Percentiles rank a stretch among this genome's conserved stretches.
These are phyloP conservation scores for Zaprionus ornatus DNA, from an alignment of 1,140 invertebrate genomes.

Conservation along the genomic window DNA sequence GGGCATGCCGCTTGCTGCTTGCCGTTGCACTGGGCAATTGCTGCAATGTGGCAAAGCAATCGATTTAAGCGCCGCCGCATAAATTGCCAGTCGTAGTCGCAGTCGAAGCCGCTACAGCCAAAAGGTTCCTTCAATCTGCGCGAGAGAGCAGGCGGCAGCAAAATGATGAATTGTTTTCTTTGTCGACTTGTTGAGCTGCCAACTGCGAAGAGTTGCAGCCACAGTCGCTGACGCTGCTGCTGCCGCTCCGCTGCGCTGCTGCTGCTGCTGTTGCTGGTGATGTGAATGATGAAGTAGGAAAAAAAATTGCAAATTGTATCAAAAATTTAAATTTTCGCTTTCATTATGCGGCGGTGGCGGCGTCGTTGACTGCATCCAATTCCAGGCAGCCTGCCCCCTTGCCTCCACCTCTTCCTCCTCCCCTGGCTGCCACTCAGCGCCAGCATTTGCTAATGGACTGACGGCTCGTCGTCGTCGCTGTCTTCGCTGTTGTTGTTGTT, in stretches of 20 bases:
- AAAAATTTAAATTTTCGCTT: slow-evolving; percentile 81
- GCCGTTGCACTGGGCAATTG: slow-evolving; percentile 57
- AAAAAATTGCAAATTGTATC: slow-evolving; percentile 77
- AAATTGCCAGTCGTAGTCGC: slow-evolving; percentile 58
- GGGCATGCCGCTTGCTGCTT: slow-evolving; percentile 18
- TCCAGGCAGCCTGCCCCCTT: slow-evolving; percentile 13
- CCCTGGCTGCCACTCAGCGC: slow-evolving; percentile 41
- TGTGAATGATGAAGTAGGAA: slow-evolving; percentile 71
- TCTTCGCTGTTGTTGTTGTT: slow-evolving; percentile 7
- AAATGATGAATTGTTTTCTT: slow-evolving; percentile 81
- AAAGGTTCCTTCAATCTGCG: slow-evolving; percentile 72
- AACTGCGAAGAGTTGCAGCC: slow-evolving; percentile 36
- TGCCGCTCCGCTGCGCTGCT: slow-evolving; percentile 20
- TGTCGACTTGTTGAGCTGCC: slow-evolving; percentile 76
- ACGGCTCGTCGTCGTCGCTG: slow-evolving; percentile 29
- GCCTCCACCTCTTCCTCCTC: neutral
- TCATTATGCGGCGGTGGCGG: slow-evolving; percentile 68
- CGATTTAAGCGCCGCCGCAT: slow-evolving; percentile 78
- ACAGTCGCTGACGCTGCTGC: slow-evolving; percentile 31
- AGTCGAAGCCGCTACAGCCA: slow-evolving; percentile 32
- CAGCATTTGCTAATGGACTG: slow-evolving; percentile 73
- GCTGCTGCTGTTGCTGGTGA: slow-evolving; percentile 46
- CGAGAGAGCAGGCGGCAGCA: slow-evolving; percentile 25
- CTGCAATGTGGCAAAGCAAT: slow-evolving; percentile 79
- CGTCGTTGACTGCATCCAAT: slow-evolving; percentile 26